Evolutionary conservation across 2,113 vertebrate species (phyloP).

Genomic region (Varanus salvator): DNA sequence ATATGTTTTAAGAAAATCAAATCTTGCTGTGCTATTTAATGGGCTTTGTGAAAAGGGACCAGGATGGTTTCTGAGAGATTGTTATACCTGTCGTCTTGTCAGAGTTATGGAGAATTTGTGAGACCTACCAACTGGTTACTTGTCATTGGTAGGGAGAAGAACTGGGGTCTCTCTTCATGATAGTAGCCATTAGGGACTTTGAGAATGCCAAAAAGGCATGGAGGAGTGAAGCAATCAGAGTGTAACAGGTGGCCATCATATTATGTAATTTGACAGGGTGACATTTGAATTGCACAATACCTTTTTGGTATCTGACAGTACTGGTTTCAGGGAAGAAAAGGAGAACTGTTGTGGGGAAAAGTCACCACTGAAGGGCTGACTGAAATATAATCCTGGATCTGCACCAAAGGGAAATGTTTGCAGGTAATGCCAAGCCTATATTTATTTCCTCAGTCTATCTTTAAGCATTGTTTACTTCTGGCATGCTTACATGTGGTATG

Average conservation of each 20-base stretch:
- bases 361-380: neutral
- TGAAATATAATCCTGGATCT: constrained; percentile 10
- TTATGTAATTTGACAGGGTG: constrained; percentile 49
- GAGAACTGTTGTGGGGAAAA: constrained; percentile 1
- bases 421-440: neutral
- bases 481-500: too few species aligned
- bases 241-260: constrained; percentile 18
- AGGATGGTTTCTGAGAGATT: neutral
- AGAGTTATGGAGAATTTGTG: constrained; percentile 23
- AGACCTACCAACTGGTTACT: constrained; percentile 12
- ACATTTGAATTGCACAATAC: constrained; percentile 46
- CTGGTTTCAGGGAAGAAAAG: constrained; percentile 31
- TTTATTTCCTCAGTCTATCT: neutral
- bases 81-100: constrained; percentile 7
- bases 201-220: constrained; percentile 41
- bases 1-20: constrained; percentile 23
- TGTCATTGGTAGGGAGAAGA: neutral
- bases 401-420: neutral
- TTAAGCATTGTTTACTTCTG: too few species aligned
- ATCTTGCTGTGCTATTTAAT: neutral
- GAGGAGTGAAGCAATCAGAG: constrained; percentile 16
- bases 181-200: constrained; percentile 6
- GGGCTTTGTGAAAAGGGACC: constrained; percentile 10
- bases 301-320: constrained; percentile 35
- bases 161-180: constrained; percentile 11